Evolutionary conservation across 2,113 vertebrate species (phyloP).

Genomic region (Dromas ardeola): DNA sequence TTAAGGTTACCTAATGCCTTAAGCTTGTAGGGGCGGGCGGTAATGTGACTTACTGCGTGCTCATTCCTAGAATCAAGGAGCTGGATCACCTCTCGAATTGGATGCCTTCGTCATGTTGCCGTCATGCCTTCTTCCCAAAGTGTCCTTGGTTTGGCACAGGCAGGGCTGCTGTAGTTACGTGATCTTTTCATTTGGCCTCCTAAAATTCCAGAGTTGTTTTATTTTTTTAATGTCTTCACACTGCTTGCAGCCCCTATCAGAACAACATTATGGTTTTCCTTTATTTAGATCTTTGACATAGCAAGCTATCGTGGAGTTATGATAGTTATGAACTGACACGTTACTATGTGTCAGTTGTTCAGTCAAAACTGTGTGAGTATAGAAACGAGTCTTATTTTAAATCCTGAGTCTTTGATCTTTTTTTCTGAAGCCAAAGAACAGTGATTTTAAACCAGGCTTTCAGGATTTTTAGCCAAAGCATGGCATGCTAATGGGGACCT

Average conservation of each 20-base stretch:
- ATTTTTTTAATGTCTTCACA: neutral
- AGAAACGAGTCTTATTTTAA: slow-evolving; percentile 50
- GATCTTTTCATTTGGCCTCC: slow-evolving; percentile 10
- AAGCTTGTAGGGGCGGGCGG: neutral
- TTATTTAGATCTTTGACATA: slow-evolving; percentile 49
- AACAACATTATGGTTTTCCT: slow-evolving; percentile 28
- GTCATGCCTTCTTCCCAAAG: neutral
- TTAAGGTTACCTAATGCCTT: neutral
- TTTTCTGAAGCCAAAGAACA: neutral
- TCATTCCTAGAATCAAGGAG: neutral
- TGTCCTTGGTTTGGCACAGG: slow-evolving; percentile 1
- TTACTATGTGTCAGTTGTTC: slow-evolving; percentile 11
- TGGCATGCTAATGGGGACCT: neutral
- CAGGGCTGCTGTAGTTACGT: neutral
- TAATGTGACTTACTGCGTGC: neutral
- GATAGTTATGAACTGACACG: neutral
- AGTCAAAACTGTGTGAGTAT: neutral
- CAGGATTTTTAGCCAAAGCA: neutral
- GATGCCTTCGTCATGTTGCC: neutral
- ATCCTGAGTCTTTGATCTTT: neutral
- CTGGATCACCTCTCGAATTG: neutral
- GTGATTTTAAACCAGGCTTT: neutral
- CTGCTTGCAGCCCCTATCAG: neutral
- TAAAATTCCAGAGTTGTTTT: neutral
- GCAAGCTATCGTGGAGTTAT: neutral